Percentiles rank a stretch among this genome's conserved stretches.
Evolutionary conservation across 2,888 invertebrate genomes (phyloP).

Genomic region (Caradrina kadenii): DNA sequence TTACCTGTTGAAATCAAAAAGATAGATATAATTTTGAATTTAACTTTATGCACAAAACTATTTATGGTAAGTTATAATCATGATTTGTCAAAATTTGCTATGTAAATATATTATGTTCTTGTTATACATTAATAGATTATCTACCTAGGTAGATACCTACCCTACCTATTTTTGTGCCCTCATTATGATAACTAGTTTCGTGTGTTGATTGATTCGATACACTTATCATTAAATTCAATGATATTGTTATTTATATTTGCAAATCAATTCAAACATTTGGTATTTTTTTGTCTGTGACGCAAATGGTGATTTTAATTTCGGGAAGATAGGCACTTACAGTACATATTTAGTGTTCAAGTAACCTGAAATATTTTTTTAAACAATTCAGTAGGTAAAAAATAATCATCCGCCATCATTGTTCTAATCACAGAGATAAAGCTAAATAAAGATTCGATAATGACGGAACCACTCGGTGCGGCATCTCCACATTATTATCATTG

Average conservation of each 20-base stretch:
- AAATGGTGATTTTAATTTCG: constrained; percentile 14
- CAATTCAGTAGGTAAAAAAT: constrained; percentile 36
- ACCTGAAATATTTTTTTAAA: not conserved
- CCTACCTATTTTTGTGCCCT: constrained; percentile 17
- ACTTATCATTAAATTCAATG: constrained; percentile 20
- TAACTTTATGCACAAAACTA: not conserved
- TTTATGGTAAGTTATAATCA: not conserved
- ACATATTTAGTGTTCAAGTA: not conserved
- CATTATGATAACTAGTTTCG: constrained; percentile 26
- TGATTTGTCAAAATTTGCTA: not conserved
- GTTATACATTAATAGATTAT: not conserved
- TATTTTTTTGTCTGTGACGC: constrained; percentile 26
- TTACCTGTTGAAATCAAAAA: constrained; percentile 2
- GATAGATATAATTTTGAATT: not conserved
- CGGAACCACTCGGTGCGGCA: constrained; percentile 78
- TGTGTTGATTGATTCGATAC: constrained; percentile 33
- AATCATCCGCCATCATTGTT: constrained; percentile 69
- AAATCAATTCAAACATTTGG: constrained; percentile 22
- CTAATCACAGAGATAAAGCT: constrained; percentile 73
- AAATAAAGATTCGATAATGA: constrained; percentile 74
- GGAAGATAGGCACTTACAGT: not conserved
- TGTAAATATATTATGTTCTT: not conserved
- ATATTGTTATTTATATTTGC: constrained; percentile 29
- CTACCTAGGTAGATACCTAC: not conserved
- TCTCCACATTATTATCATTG: constrained; percentile 87